phyloP scores from a whole-genome alignment of 1,140 invertebrate species.

The Bombus consobrinus region DNA sequence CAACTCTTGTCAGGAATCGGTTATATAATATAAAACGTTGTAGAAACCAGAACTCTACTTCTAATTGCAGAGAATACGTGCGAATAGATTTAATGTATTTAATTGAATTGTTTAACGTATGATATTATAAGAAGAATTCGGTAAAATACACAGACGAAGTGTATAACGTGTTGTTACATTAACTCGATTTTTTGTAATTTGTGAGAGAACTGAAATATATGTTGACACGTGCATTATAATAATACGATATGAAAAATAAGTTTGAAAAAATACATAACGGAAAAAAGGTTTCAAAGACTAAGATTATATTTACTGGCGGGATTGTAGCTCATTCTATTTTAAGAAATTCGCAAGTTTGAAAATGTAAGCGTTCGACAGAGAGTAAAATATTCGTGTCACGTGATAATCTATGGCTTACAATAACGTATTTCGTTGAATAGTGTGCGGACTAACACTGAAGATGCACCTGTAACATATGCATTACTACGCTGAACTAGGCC shows the following conservation, averaged over 20 bases:
- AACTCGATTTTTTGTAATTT: not conserved
- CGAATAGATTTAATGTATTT: not conserved
- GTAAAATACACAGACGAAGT: not conserved
- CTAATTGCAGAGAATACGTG: not conserved
- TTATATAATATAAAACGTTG: not conserved
- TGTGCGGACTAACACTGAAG: not conserved
- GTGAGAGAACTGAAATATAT: no score
- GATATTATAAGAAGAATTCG: not conserved
- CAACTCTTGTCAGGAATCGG: no score
- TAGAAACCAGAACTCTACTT: not conserved
- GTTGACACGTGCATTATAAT: not conserved
- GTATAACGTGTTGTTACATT: no score
- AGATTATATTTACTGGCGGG: no score
- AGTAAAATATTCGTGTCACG: slow-evolving; percentile 25
- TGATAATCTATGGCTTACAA: slow-evolving; percentile 1
- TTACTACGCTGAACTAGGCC: slow-evolving; percentile 22
- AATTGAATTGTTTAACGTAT: not conserved
- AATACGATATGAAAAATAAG: not conserved
- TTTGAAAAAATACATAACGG: no score
- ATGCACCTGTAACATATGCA: slow-evolving; percentile 31
- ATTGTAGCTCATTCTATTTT: not conserved
- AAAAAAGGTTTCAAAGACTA: not conserved
- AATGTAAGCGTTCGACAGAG: not conserved
- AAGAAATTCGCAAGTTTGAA: not conserved
- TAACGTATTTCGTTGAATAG: not conserved